Evolutionary conservation across 2,113 vertebrate genomes (phyloP).

Genomic region (Chionodraco myersi): DNA sequence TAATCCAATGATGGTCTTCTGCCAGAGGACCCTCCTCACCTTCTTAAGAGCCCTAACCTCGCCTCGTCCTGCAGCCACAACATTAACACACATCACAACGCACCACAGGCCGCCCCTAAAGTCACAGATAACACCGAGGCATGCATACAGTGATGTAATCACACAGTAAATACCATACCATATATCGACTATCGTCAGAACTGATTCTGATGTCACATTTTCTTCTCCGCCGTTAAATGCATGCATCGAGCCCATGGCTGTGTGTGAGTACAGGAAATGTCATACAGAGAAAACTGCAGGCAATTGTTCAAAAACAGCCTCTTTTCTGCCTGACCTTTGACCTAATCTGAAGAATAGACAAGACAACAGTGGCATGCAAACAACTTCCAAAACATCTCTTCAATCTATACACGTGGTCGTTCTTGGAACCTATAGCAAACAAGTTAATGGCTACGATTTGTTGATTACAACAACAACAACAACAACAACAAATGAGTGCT

Average conservation of each 20-base stretch:
- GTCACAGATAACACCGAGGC: constrained; percentile 23
- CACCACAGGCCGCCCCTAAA: neutral
- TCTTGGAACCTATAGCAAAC: neutral
- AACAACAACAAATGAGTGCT: neutral
- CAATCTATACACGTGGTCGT: neutral
- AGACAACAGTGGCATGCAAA: constrained; percentile 1
- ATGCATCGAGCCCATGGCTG: neutral
- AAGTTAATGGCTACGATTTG: neutral
- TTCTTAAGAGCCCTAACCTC: constrained; percentile 46
- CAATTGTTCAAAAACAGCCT: constrained; percentile 1
- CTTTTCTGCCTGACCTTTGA: constrained; percentile 47
- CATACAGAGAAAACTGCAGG: constrained; percentile 26
- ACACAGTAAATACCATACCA: constrained; percentile 27
- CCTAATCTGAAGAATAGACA: constrained; percentile 17
- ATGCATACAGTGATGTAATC: constrained; percentile 21
- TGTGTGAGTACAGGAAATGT: constrained; percentile 35
- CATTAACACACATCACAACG: constrained; percentile 17
- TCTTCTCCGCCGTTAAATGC: neutral
- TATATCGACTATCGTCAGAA: neutral
- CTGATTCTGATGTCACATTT: neutral
- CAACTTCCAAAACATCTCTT: neutral
- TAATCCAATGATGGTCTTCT: constrained; percentile 20
- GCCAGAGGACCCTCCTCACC: constrained; percentile 40
- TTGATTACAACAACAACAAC: neutral
- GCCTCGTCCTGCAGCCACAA: constrained; percentile 48